Evolutionary conservation across 2,888 invertebrate species (phyloP), one percentile per base, ranked within the genome.

Genomic region (Agonopterix alstromeriana): DNA sequence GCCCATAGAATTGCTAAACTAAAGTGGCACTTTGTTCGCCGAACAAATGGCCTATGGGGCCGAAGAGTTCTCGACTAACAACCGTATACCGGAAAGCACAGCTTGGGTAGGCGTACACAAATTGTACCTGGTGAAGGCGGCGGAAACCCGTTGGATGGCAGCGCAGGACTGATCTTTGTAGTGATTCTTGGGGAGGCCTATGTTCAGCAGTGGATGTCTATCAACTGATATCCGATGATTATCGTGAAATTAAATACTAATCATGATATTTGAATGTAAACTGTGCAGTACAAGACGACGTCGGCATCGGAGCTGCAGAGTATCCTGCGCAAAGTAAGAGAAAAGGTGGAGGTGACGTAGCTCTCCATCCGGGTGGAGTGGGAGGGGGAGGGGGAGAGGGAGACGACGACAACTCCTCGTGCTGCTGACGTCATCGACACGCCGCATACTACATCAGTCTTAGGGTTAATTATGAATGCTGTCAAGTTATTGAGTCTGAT

Each of bases 271-370:
- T 27, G 5, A 27, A 27, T 27, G 3, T 27, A 27, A 27, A 27
- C 9, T 46, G 46, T 10, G 38, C 81, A 96, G 95, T 95, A 93
- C 82, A 94, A 94, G 81, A 95, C 94, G 0, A 91, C 93, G 2
- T 90, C 95, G 8, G 91, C 93, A 0, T 92, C 93, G 11, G 95
- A 96, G 77, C 82, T 96, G 54, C 91, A 92, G 62, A 92, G 92
- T 54, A 94, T 95, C 66, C 82, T 96, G 58, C 93, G 93, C 45
- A 93, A 92, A 73, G 93, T 93, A 44, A 89, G 94, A 47, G 90
- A 92, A 75, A 94, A 94, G 82, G 92, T 91, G 51, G 95, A 94
- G 64, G 87, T 86, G 40, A 75, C 81, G 43, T 86, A 75, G 83
- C 47, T 46, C 38, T 38, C 27, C 27, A 5, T 7, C 38, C 10